Percentiles rank a stretch among this genome's conserved stretches.
phyloP scores from a whole-genome alignment of 2,113 vertebrate genomes.

The Passer montanus region DNA sequence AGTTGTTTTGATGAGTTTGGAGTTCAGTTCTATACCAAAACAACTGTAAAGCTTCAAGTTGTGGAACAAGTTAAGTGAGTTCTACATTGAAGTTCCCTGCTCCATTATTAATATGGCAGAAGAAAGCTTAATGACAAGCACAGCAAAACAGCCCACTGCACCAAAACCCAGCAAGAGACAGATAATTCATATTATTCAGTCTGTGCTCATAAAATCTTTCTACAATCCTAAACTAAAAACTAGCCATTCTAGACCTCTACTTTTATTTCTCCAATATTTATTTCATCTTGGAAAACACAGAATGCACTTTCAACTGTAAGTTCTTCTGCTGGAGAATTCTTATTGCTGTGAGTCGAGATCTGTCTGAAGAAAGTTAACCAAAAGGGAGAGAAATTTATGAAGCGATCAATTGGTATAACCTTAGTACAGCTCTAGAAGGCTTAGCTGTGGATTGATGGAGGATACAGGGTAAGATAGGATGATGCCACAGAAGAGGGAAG shows the following conservation, averaged over 20 bases:
- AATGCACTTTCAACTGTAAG: background rate
- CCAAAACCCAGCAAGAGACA: background rate
- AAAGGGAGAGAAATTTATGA: background rate
- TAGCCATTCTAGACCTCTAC: background rate
- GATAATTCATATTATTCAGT: background rate
- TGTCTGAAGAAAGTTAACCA: background rate
- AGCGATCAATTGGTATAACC: background rate
- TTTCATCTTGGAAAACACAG: background rate
- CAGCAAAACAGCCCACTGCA: background rate
- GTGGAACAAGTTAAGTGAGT: background rate
- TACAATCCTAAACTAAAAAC: background rate
- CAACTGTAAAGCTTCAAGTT: background rate
- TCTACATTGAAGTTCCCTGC: background rate
- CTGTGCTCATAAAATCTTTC: background rate
- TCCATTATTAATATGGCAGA: background rate
- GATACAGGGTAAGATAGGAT: background rate
- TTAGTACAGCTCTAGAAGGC: background rate
- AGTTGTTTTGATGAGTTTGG: background rate
- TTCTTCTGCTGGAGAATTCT: background rate
- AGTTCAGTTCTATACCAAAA: background rate
- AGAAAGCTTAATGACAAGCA: background rate
- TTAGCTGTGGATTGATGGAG: background rate
- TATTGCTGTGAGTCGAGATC: background rate
- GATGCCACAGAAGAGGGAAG: background rate
- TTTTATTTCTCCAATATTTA: background rate